Base-by-base conservation (phyloP, 2,888 invertebrate species). In the Hirudinaria manillensis region DNA sequence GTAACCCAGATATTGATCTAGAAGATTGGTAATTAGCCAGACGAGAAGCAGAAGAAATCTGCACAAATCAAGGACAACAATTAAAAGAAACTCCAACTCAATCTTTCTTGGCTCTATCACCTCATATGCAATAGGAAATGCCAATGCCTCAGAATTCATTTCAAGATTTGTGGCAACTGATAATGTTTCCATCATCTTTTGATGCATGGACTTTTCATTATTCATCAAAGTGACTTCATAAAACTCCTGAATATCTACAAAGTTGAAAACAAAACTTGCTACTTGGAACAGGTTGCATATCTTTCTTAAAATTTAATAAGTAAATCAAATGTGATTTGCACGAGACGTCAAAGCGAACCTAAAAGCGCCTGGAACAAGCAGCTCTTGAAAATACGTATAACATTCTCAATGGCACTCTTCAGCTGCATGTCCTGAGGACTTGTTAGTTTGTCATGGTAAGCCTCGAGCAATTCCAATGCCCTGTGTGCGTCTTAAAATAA, bases 331-430 rank as follows among this genome's bases (percentile, higher is more conserved):
- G 29, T 34, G 29, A 24, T 27, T 36, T 38, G 29, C 7, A 4
- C 29, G 13, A 45, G 16, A 45, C 38, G 16, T 45, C 3, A 45
- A 45, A 45, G 45, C 16, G 29, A 66, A 74, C 74, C 74, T 24
- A 74, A 38, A n/a, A 74, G 66, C 19, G 74, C 66, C 56, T 74
- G 61, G 56, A 74, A 74, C 51, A 74, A 66, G 67, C 74, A 74
- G 45, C 66, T 74, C 74, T 74, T 74, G 67, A 74, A 74, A n/a
- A 74, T 74, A 45, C 74, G 74, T 24, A 74, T 74, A 24, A 74
- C 74, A 38, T 74, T 61, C 38, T 74, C 74, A 19, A 74, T 74
- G 24, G 74, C 74, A 27, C 38, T 74, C 66, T 66, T 65, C 51
- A 74, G 66, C 51, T n/a, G 45, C 29, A 65, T 29, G 16, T 74